Evolutionary conservation across 2,797 vertebrate genomes (phyloP), one percentile per base, ranked within the genome.

Genomic region (Scarus forsteni): DNA sequence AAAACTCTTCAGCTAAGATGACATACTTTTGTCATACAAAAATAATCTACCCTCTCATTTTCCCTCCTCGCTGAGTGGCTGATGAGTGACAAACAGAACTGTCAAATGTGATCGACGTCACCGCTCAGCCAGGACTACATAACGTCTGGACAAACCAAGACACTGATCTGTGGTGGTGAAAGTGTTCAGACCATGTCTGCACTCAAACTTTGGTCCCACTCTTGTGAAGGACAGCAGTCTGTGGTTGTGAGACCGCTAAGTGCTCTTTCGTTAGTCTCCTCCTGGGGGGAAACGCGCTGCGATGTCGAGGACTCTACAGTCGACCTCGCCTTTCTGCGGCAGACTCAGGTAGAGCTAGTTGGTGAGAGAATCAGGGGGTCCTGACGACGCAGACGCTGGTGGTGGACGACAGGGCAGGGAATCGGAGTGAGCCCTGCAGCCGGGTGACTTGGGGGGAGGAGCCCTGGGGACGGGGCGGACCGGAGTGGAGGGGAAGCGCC

Each of bases 351-450:
- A 68, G 68, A 87, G 89, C 85, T 73, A 69, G 84, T 84, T 74
- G 75, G 62, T 44, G 79, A 83, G 73, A 77, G 84, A 81, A 70
- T 74, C 66, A 73, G 74, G 60, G 27, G 66, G 73, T 83, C 87
- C 85, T 72, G 70, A 77, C 88, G 87, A 92, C 90, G 92, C 92
- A 90, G 89, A 88, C 61, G 85, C 80, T 87, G 90, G 90, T 92
- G 89, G 89, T 82, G 66, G 77, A 89, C 75, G 65, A 63, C 78
- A 77, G 79, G 79, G 72, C 80, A 70, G 85, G 81, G 83, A 75
- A 80, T 45, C 72, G 74, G 68, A 89, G 77, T 79, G 79, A 64
- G 75, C 61, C 70, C 84, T 74, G 81, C 58, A 75, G 71, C 75
- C 77, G 49, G 73, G 80, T 66, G 70, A 75, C 8, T 15, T 50